These are phyloP conservation scores for Halcyon chelicuti DNA, from an alignment of 2,797 vertebrate species.

Conservation along the genomic window DNA sequence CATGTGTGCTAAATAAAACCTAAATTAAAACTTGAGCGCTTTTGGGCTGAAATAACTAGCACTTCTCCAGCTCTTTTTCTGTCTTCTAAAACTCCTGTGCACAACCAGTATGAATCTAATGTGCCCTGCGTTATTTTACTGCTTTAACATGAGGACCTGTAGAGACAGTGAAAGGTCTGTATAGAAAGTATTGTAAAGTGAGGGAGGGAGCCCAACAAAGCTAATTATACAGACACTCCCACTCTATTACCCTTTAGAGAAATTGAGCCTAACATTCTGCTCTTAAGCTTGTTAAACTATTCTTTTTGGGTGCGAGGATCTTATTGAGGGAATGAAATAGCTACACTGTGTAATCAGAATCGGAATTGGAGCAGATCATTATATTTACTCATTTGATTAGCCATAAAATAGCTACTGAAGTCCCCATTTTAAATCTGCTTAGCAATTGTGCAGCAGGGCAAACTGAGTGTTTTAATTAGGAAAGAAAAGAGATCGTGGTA, in stretches of 20 bases:
- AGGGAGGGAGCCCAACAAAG: slow-evolving; percentile 70
- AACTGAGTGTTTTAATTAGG: slow-evolving; percentile 66
- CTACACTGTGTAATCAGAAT: slow-evolving; percentile 74
- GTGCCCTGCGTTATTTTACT: slow-evolving; percentile 55
- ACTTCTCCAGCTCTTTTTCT: slow-evolving; percentile 40
- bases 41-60: slow-evolving; percentile 39
- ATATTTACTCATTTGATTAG: slow-evolving; percentile 78
- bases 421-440: slow-evolving; percentile 69
- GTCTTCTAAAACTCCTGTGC: not conserved
- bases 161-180: slow-evolving; percentile 59
- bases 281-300: slow-evolving; percentile 77
- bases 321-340: slow-evolving; percentile 77
- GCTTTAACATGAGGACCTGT: slow-evolving; percentile 63
- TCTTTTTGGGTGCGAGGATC: slow-evolving; percentile 74
- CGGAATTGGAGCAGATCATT: slow-evolving; percentile 79
- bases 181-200: slow-evolving; percentile 53
- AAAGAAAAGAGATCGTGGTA: slow-evolving; percentile 45
- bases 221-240: slow-evolving; percentile 77
- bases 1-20: not conserved
- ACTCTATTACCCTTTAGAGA: slow-evolving; percentile 76
- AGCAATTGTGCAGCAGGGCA: slow-evolving; percentile 69
- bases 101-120: slow-evolving; percentile 41
- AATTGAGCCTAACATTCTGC: slow-evolving; percentile 79
- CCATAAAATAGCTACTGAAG: slow-evolving; percentile 71
- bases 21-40: slow-evolving; percentile 66